phyloP scores from a whole-genome alignment of 2,797 vertebrate genomes.

The Argentina silus region DNA sequence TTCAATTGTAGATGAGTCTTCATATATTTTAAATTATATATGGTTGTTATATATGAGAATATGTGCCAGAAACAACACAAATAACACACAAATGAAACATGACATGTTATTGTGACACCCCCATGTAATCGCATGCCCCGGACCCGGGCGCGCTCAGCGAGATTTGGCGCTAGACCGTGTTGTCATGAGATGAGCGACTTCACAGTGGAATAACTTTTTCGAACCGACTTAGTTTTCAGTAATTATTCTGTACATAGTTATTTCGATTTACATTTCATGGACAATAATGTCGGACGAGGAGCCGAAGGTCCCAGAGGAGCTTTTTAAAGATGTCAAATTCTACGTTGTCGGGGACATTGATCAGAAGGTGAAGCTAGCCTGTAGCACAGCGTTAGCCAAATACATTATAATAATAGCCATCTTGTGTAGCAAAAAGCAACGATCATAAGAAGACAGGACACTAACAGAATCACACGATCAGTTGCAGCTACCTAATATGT shows the following conservation, averaged over 20 bases:
- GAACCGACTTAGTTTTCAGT: neutral
- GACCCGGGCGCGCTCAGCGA: constrained; percentile 69
- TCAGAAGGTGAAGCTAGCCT: constrained; percentile 83
- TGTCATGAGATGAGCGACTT: constrained; percentile 14
- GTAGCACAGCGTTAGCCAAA: constrained; percentile 42
- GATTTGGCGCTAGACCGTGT: constrained; percentile 74
- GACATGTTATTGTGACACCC: neutral
- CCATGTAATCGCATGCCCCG: constrained; percentile 30
- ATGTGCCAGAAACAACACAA: neutral
- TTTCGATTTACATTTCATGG: constrained; percentile 34
- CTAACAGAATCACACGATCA: no score
- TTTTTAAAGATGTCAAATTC: constrained; percentile 97
- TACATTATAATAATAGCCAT: constrained; percentile 38
- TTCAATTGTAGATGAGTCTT: no score
- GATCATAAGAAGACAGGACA: no score
- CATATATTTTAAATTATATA: neutral
- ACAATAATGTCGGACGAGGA: constrained; percentile 82
- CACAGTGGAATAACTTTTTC: constrained; percentile 6
- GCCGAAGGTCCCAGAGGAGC: constrained; percentile 84
- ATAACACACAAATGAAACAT: neutral
- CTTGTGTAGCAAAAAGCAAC: constrained; percentile 3
- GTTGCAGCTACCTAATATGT: no score
- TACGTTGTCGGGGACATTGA: constrained; percentile 97
- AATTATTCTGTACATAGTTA: neutral
- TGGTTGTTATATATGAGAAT: neutral